Conservation (phyloP, 1,140 invertebrate species). For the Pseudomyrmex cubaensis region DNA sequence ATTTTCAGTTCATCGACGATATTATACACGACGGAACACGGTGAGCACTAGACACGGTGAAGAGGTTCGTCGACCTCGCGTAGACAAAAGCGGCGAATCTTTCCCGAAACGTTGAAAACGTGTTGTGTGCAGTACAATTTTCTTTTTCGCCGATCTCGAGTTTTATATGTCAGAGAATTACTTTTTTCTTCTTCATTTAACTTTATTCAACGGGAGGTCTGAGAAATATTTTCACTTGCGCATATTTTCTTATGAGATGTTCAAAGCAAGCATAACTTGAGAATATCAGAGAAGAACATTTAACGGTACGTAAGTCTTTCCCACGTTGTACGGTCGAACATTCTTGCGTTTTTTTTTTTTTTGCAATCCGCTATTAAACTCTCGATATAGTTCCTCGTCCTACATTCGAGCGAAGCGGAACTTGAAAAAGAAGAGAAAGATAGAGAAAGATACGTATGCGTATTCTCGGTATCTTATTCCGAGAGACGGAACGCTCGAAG, state of each 20-base stretch:
- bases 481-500: slow-evolving; percentile 10
- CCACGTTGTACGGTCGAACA: background rate
- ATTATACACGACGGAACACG: background rate
- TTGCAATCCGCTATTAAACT: slow-evolving; percentile 24
- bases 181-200: background rate
- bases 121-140: slow-evolving; percentile 7
- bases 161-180: background rate
- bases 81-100: background rate
- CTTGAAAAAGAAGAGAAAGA: slow-evolving; percentile 3
- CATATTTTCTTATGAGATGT: too few relatives aligned
- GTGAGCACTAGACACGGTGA: background rate
- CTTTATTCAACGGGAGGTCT: background rate
- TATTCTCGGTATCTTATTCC: slow-evolving; percentile 39
- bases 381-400: background rate
- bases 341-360: background rate
- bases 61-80: slow-evolving; percentile 22
- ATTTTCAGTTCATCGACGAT: slow-evolving; percentile 29
- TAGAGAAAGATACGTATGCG: background rate
- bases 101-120: background rate
- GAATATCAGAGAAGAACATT: background rate
- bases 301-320: background rate
- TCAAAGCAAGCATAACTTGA: background rate
- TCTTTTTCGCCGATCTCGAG: too few relatives aligned
- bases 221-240: too few relatives aligned
- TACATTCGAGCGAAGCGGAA: background rate